Evolutionary conservation across 1,140 invertebrate genomes (phyloP).

Genomic region (Drosophila littoralis): DNA sequence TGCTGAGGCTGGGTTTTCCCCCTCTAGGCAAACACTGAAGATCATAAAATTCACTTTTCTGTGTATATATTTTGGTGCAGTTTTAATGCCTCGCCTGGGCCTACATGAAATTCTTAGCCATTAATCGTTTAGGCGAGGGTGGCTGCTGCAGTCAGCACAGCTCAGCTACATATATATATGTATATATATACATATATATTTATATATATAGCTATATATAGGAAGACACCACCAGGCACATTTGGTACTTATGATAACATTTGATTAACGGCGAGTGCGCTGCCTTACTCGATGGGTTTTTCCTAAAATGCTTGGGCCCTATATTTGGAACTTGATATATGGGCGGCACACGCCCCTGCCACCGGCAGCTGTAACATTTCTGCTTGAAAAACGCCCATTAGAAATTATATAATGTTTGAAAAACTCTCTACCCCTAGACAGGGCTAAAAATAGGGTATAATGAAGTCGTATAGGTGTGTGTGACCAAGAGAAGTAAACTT

Average conservation of each 20-base stretch:
- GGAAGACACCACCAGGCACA: slow-evolving; percentile 8
- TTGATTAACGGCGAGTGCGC: slow-evolving; percentile 43
- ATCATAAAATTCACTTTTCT: slow-evolving; percentile 65
- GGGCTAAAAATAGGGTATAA: neutral
- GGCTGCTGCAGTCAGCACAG: slow-evolving; percentile 18
- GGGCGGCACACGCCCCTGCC: slow-evolving; percentile 58
- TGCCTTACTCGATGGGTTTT: neutral
- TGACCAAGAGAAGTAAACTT: too few relatives aligned
- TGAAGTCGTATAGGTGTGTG: neutral
- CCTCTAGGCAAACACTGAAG: neutral
- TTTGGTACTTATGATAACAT: slow-evolving; percentile 48
- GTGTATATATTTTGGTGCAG: slow-evolving; percentile 65
- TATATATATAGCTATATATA: slow-evolving; percentile 21
- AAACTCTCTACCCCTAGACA: neutral
- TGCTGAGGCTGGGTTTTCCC: neutral
- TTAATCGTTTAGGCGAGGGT: slow-evolving; percentile 75
- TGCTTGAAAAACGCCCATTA: slow-evolving; percentile 5
- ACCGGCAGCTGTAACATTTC: slow-evolving; percentile 33
- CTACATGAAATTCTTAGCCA: slow-evolving; percentile 31
- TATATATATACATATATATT: slow-evolving; percentile 33
- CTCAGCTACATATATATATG: too few relatives aligned
- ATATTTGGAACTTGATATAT: slow-evolving; percentile 64
- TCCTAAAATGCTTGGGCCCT: slow-evolving; percentile 17
- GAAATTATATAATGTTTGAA: neutral
- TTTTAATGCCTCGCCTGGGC: slow-evolving; percentile 56